These are phyloP conservation scores for Zaprionus ghesquierei DNA, from an alignment of 1,140 invertebrate species.

Conservation along the genomic window DNA sequence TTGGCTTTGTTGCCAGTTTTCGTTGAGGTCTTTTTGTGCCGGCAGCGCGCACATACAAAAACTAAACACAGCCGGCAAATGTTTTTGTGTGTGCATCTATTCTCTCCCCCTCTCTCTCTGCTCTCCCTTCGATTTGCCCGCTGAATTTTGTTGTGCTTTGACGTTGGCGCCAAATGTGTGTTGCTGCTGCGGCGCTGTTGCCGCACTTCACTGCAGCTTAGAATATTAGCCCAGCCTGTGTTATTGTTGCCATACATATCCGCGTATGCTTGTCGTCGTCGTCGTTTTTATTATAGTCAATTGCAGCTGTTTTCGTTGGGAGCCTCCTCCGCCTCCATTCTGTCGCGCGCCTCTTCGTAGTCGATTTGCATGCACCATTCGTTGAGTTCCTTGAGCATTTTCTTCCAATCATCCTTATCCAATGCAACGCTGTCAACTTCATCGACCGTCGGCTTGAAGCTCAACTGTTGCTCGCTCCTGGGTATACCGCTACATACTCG, in stretches of 20 bases:
- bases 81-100: conserved; percentile 34
- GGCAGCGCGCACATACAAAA: conserved; percentile 54
- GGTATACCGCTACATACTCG: no score
- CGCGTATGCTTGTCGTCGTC: no score
- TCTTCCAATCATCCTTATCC: not conserved
- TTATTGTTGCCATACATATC: not conserved
- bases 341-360: not conserved
- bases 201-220: conserved; percentile 49
- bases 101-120: conserved; percentile 1
- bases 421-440: not conserved
- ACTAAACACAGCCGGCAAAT: conserved; percentile 73
- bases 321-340: not conserved
- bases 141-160: conserved; percentile 58
- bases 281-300: conserved; percentile 7
- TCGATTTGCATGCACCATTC: conserved; percentile 20
- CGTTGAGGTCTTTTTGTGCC: conserved; percentile 62
- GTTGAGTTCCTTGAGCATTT: conserved; percentile 9
- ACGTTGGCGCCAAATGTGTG: conserved; percentile 70
- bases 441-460: not conserved
- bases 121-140: conserved; percentile 14
- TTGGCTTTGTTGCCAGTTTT: conserved; percentile 50
- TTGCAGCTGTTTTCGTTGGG: not conserved
- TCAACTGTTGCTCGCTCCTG: not conserved
- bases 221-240: conserved; percentile 1
- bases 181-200: conserved; percentile 48